Evolutionary conservation across 2,888 invertebrate species (phyloP).

Genomic region (Bombylius discolor): DNA sequence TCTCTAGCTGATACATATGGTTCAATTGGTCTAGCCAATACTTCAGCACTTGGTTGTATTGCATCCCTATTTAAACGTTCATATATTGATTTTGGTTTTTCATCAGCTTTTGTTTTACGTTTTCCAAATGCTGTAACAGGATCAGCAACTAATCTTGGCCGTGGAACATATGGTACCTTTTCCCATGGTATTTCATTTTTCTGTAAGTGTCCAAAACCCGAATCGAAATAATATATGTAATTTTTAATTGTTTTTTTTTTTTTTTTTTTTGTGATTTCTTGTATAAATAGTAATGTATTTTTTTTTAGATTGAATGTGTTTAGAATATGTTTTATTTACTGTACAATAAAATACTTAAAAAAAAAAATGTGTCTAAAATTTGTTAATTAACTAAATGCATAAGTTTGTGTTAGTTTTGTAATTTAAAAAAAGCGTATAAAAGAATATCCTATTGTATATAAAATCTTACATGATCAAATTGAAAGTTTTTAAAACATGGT

Average conservation of each 20-base stretch:
- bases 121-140: conserved; percentile 76
- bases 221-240: conserved; percentile 1
- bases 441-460: neutral
- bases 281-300: no score
- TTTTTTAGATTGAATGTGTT: neutral
- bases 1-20: conserved; percentile 58
- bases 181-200: conserved; percentile 73
- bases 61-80: conserved; percentile 45
- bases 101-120: conserved; percentile 35
- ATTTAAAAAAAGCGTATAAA: neutral
- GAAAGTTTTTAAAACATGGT: no score
- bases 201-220: conserved; percentile 42
- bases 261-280: neutral
- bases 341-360: no score
- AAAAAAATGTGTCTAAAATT: no score
- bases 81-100: conserved; percentile 32
- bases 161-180: conserved; percentile 74
- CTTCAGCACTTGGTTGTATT: conserved; percentile 47
- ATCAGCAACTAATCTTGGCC: conserved; percentile 72
- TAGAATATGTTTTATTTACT: neutral
- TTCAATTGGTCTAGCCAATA: conserved; percentile 47
- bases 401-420: no score
- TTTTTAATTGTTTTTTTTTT: neutral
- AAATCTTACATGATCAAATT: no score
- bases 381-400: no score